phyloP scores from a whole-genome alignment of 2,113 vertebrate genomes.

The Semnornis frantzii region DNA sequence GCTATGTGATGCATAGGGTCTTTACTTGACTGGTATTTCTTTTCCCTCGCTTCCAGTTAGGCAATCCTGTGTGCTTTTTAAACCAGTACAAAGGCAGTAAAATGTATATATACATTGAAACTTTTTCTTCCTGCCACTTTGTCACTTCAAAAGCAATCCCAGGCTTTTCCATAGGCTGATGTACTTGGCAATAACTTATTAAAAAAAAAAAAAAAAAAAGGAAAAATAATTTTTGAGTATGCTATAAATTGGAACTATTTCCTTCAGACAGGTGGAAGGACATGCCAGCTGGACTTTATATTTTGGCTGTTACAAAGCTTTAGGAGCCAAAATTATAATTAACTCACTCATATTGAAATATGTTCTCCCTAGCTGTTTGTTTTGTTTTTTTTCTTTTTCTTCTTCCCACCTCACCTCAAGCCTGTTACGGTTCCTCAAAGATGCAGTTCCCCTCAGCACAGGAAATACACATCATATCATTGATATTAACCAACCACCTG shows the following conservation, averaged over 20 bases:
- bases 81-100: constrained; percentile 42
- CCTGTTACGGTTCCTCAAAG: constrained; percentile 43
- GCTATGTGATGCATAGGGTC: constrained; percentile 63
- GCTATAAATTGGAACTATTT: constrained; percentile 58
- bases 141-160: constrained; percentile 53
- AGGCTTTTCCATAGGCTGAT: constrained; percentile 54
- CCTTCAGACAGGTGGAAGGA: constrained; percentile 56
- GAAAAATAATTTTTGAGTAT: constrained; percentile 60
- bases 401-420: not conserved
- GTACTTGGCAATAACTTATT: constrained; percentile 49
- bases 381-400: not conserved
- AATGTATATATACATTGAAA: constrained; percentile 37
- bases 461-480: not conserved
- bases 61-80: constrained; percentile 18
- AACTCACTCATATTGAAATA: constrained; percentile 61
- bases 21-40: constrained; percentile 30
- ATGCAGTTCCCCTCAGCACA: not conserved
- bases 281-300: constrained; percentile 65
- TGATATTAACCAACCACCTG: not conserved
- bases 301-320: constrained; percentile 48
- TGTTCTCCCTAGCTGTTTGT: constrained; percentile 30
- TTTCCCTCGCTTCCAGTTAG: constrained; percentile 18
- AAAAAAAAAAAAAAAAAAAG: not conserved
- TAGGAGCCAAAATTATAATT: constrained; percentile 69
- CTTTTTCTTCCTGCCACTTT: constrained; percentile 31